phyloP scores from a whole-genome alignment of 2,113 vertebrate genomes.

The Equus przewalskii region DNA sequence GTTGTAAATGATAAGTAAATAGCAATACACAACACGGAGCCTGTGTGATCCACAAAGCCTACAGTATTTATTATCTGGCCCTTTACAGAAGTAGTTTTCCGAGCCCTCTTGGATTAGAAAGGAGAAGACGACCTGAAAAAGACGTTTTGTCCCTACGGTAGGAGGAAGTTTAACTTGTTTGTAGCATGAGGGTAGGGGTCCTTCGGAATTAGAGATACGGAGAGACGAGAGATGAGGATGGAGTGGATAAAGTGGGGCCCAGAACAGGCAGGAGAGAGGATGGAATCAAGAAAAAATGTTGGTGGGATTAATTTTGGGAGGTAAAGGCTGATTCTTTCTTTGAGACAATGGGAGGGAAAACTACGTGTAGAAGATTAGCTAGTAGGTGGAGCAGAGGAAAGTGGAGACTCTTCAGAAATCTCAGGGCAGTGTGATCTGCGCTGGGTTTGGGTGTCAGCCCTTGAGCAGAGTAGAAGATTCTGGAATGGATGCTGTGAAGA shows the following conservation, averaged over 20 bases:
- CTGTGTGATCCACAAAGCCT: not conserved
- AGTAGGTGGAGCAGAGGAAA: not conserved
- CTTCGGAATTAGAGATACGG: not conserved
- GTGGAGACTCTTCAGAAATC: not conserved
- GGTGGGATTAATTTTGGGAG: not conserved
- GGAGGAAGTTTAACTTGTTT: not conserved
- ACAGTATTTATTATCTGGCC: fast-evolving
- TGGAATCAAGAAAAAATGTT: not conserved
- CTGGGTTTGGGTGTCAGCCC: not conserved
- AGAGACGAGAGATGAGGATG: not conserved
- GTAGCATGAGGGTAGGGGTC: not conserved
- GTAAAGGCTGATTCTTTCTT: not conserved
- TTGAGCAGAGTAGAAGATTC: not conserved
- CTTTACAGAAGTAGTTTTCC: not conserved
- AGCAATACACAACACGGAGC: fast-evolving
- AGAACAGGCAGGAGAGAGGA: not conserved
- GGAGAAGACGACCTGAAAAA: not conserved
- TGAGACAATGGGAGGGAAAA: not conserved
- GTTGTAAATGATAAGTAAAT: fast-evolving
- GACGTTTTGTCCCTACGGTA: too few species aligned
- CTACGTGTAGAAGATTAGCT: not conserved
- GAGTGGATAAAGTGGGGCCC: fast-evolving
- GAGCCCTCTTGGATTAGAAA: too few species aligned
- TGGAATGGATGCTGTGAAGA: not conserved
- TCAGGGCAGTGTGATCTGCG: not conserved